Percentiles rank a stretch among this genome's conserved stretches.
Conservation (phyloP, 2,888 invertebrate genomes). For the Calameuta filiformis region DNA sequence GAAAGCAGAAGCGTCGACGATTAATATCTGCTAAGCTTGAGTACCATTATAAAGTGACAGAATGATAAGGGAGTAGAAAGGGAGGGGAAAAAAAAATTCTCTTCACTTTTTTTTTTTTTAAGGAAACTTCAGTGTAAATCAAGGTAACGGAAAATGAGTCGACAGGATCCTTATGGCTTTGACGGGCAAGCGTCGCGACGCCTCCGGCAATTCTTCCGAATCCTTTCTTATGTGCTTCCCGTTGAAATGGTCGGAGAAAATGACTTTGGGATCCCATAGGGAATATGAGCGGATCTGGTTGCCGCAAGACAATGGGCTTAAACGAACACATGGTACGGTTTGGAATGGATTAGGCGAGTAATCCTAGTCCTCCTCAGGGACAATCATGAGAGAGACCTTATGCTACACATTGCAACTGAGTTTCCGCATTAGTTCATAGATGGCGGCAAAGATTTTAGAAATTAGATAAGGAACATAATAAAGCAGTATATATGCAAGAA, state of each 20-base stretch:
- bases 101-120: too few relatives aligned
- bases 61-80: background rate
- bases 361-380: conserved; percentile 26
- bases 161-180: background rate
- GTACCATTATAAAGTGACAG: background rate
- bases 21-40: background rate
- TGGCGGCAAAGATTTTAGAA: background rate
- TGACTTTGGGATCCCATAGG: background rate
- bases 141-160: background rate
- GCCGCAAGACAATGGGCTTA: conserved; percentile 20
- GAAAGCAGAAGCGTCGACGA: conserved; percentile 26
- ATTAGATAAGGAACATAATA: background rate
- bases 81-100: background rate
- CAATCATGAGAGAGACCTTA: conserved; percentile 11
- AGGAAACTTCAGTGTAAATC: background rate
- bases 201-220: background rate
- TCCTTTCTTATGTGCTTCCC: background rate
- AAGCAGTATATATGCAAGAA: background rate
- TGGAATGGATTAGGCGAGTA: conserved; percentile 30
- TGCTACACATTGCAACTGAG: background rate
- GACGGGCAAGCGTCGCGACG: background rate
- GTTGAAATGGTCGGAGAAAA: background rate
- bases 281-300: background rate
- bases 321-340: conserved; percentile 24
- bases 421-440: background rate